Conservation (phyloP, 2,888 invertebrate species). For the Eucera pruinosa region DNA sequence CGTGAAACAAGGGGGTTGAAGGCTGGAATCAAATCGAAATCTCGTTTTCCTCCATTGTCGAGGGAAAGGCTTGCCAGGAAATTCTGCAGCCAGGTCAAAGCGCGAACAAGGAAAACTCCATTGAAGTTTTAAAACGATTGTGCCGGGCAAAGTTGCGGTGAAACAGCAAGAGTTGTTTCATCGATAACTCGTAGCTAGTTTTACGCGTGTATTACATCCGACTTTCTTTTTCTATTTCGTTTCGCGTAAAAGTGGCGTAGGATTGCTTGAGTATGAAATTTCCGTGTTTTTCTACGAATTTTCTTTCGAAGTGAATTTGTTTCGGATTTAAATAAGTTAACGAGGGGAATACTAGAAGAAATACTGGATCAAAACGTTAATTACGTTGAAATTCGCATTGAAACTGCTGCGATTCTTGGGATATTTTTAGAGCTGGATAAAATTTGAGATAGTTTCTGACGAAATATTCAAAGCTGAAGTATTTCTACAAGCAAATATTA, state of each 20-base stretch:
- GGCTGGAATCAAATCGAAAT: constrained; percentile 46
- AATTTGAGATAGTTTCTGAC: too few relatives aligned
- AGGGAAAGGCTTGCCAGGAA: constrained; percentile 23
- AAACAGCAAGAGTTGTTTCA: constrained; percentile 37
- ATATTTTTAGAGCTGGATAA: too few relatives aligned
- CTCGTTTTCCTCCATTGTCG: constrained; percentile 38
- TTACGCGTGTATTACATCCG: not conserved
- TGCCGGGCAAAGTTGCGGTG: constrained; percentile 27
- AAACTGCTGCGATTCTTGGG: too few relatives aligned
- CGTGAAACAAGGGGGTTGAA: constrained; percentile 18
- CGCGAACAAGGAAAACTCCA: constrained; percentile 40
- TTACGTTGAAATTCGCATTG: too few relatives aligned
- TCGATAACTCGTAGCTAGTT: constrained; percentile 35
- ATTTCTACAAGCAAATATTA: too few relatives aligned
- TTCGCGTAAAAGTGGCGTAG: too few relatives aligned
- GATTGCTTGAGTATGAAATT: too few relatives aligned
- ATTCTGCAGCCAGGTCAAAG: constrained; percentile 31
- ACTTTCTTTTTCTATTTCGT: not conserved
- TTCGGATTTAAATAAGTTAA: too few relatives aligned
- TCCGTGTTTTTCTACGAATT: not conserved
- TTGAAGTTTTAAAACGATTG: constrained; percentile 49
- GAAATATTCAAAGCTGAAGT: too few relatives aligned
- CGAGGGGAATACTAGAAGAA: too few relatives aligned
- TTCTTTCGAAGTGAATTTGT: too few relatives aligned
- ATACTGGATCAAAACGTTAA: too few relatives aligned